Conservation (phyloP, 1,140 invertebrate species). For the Sarcophaga peregrina region DNA sequence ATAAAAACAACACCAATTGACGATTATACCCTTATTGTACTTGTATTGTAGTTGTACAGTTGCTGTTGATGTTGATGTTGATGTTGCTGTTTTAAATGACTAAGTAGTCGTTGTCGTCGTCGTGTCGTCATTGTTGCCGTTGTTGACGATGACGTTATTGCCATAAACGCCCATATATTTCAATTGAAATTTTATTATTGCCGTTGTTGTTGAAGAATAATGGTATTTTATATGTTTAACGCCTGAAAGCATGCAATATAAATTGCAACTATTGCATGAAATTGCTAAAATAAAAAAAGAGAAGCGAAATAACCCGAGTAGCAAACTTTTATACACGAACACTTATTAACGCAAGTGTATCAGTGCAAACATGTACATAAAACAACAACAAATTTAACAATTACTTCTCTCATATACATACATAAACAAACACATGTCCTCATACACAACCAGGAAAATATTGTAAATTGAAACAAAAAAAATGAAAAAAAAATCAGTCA, state of each 20-base stretch:
- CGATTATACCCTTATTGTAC: not conserved
- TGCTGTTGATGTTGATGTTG: not conserved
- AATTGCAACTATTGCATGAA: constrained; percentile 41
- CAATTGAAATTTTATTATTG: constrained; percentile 39
- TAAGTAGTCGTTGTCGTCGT: not conserved
- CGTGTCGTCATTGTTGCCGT: not conserved
- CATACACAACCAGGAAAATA: not conserved
- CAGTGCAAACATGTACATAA: not conserved
- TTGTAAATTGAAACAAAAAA: constrained; percentile 39
- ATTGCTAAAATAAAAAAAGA: not conserved
- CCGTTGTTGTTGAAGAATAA: constrained; percentile 23
- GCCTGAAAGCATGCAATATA: constrained; percentile 38
- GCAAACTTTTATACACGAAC: not conserved
- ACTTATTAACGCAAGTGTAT: not conserved
- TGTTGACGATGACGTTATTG: not conserved
- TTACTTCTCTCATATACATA: not conserved
- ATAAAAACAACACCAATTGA: not conserved
- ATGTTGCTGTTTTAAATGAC: not conserved
- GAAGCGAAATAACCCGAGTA: not conserved
- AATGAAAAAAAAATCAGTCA: not conserved
- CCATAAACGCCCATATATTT: constrained; percentile 34
- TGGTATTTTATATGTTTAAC: constrained; percentile 37
- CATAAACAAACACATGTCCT: not conserved
- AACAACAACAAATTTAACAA: constrained; percentile 39
- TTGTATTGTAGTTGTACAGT: constrained; percentile 4